Base-by-base conservation (phyloP, 2,888 invertebrate species). In the Opisthograptis luteolata region DNA sequence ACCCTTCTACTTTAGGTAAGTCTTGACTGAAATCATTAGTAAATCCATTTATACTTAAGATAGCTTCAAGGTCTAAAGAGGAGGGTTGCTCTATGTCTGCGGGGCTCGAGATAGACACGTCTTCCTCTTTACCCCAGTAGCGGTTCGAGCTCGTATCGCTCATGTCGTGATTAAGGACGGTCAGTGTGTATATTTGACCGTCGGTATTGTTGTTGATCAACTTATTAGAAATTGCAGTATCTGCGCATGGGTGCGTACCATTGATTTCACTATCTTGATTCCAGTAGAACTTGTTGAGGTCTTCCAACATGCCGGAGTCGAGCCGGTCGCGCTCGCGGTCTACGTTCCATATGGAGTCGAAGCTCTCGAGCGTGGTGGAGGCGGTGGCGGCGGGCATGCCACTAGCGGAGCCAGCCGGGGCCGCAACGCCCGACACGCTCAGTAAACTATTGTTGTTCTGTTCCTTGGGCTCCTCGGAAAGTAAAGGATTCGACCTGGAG, bases 231-330 rank as follows among this genome's bases (percentile, higher is more conserved):
- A 90, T 86, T 37, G 92, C 89, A 55, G 89, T 83, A 59, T 91
- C 87, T 57, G 89, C 65, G 70, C 90, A 85, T 34, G 91, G 64
- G 71, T 90, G 80, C 43, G 92, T 89, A 36, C 89, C 90, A 62
- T 84, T 87, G 40, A 93, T 92, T 64, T 92, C 92, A 63, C 78
- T 91, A 63, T 94, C 94, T 73, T 94, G 93, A 43, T 92, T 93
- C 96, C 96, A 96, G 76, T 95, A 96, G 35, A 94, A 96, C 79
- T 96, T 96, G 84, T 96, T 96, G 68, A 96, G 92, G 84, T 96
- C 96, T 80, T 96, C 96, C 68, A 96, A 91, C 72, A 96, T 94
- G 68, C 94, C 94, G 35, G 93, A 93, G 74, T 95, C 95, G 60
- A 95, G 86, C 59, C 94, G 92, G 58, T 94, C 95, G 20, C 94